Evolutionary conservation across 2,888 invertebrate genomes (phyloP), one percentile per base, ranked within the genome.

Genomic region (Meteorus colon): DNA sequence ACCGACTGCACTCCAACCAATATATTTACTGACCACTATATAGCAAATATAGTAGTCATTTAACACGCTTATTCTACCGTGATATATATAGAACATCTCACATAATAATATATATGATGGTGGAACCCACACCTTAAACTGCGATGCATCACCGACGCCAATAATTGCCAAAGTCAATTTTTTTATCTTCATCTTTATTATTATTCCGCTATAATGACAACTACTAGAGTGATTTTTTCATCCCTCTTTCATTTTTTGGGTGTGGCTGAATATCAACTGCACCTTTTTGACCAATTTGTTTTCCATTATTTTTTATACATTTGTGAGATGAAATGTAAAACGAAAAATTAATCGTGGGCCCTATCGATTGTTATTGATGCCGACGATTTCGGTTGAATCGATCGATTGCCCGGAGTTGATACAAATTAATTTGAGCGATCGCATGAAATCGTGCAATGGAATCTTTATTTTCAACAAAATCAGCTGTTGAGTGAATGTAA

Each of bases 361-460:
- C 24, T 24, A 1, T 24, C 0, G 24, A 24, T 24, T 24, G 24
- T 24, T 24, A 3, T n/a, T 14, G 16, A 48, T 14, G 1, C 0
- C 48, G 16, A 1, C n/a, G 14, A 34, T 37, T 10, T 65, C n/a
- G 37, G 37, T 34, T 65, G 6, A 19, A 34, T 65, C 65, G 31
- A 19, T 37, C 12, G 19, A n/a, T 65, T 65, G 19, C 37, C 19
- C n/a, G 10, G 19, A 48, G 27, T 19, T 67, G 67, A 67, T 45
- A 67, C 19, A 27, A 45, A 67, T 60, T 24, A 67, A 37, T 67
- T 27, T 29, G 48, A 45, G 66, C 51, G 60, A 63, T 80, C 74
- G 78, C 78, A 76, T 80, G 78, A 78, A 77, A 74, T 37, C 67
- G 31, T 51, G 78, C 77, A 62, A 76, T 80, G 76, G 74, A 80